Evolutionary conservation across 2,797 vertebrate genomes (phyloP).

Genomic region (Bovichtus variegatus): DNA sequence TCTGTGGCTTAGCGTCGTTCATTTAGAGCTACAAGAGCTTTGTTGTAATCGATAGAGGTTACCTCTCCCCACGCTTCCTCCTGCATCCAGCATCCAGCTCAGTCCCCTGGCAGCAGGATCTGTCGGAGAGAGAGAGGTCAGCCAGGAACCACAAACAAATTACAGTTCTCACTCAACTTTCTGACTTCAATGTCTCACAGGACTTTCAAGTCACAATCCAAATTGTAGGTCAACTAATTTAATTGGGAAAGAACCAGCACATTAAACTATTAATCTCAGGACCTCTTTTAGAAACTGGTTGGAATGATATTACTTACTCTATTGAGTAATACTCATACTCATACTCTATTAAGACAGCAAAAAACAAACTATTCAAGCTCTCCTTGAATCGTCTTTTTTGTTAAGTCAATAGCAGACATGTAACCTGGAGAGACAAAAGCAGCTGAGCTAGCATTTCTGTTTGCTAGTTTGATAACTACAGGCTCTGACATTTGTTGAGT

Average conservation of each 20-base stretch:
- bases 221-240: neutral
- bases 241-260: neutral
- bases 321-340: too few relatives aligned
- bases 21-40: slow-evolving; percentile 33
- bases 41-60: slow-evolving; percentile 48
- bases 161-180: neutral
- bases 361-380: neutral
- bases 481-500: neutral
- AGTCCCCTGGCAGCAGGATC: neutral
- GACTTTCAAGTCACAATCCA: neutral
- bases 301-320: too few relatives aligned
- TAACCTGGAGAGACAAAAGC: neutral
- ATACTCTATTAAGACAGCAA: neutral
- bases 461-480: neutral
- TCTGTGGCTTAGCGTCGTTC: slow-evolving; percentile 4
- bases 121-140: neutral
- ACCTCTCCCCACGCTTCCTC: slow-evolving; percentile 25
- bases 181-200: neutral
- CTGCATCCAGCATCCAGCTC: slow-evolving; percentile 38
- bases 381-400: neutral
- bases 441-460: neutral
- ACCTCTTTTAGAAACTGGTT: neutral
- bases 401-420: neutral
- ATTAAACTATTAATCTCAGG: neutral
- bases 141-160: neutral